Evolutionary conservation across 2,113 vertebrate genomes (phyloP).

Genomic region (Polyodon spathula): DNA sequence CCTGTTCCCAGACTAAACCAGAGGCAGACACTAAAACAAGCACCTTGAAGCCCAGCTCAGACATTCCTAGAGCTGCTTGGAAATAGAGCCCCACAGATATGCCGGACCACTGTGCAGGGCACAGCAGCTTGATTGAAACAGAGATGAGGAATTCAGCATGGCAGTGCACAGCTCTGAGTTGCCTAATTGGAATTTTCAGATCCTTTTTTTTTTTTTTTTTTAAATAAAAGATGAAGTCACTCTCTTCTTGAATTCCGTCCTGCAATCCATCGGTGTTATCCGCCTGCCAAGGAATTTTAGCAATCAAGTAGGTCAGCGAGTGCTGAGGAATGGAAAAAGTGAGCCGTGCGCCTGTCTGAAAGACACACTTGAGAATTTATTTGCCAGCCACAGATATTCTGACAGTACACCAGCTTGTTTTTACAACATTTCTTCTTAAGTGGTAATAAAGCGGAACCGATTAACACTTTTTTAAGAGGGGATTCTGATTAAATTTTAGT

Average conservation of each 20-base stretch:
- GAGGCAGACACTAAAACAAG: no score
- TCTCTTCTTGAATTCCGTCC: slow-evolving; percentile 24
- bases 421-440: slow-evolving; percentile 14
- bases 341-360: slow-evolving; percentile 23
- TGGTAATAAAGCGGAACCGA: slow-evolving; percentile 3
- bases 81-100: no score
- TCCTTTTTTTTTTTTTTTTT: slow-evolving; percentile 10
- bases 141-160: not conserved
- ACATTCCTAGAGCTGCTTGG: not conserved
- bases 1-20: no score
- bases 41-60: no score
- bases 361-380: slow-evolving; percentile 17
- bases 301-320: slow-evolving; percentile 27
- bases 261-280: slow-evolving; percentile 24
- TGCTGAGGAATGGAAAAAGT: slow-evolving; percentile 30
- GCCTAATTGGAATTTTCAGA: not conserved
- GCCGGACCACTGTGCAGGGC: not conserved
- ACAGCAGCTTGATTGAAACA: not conserved
- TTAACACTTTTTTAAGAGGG: slow-evolving; percentile 9
- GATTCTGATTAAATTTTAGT: slow-evolving; percentile 12
- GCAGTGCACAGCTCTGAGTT: not conserved
- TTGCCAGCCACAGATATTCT: slow-evolving; percentile 13
- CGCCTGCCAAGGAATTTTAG: slow-evolving; percentile 27
- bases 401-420: slow-evolving; percentile 24
- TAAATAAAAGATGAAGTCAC: slow-evolving; percentile 25